Base-by-base conservation (phyloP, 2,113 vertebrate genomes). In the Atlantisia rogersi region DNA sequence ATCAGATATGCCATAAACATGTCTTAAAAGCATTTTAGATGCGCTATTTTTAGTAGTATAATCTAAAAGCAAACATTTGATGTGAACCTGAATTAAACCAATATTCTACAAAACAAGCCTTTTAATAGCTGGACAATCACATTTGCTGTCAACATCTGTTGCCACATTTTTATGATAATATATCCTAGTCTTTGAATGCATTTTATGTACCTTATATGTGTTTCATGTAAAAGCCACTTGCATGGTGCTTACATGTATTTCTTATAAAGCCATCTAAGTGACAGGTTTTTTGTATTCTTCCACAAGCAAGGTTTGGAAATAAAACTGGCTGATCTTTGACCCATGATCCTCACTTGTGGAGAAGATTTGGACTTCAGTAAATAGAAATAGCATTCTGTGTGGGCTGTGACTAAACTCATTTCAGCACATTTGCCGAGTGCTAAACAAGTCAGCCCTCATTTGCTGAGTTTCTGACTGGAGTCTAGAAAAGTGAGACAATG, bases 391-490 rank as follows among this genome's bases (percentile, higher is more conserved):
- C 62, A 35, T 44, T 83, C 44, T 93, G 44, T 79, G 92, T 92
- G 65, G 95, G 93, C 58, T 92, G 92, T 86, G 88, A 88, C 90
- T 95, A 83, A 94, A 83, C 58, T 86, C 29, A 37, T 71, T 96
- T 94, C 73, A 94, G 64, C 95, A 94, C 88, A 91, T 96, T 96
- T 79, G 73, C 64, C 90, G 62, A 67, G 90, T 96, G 82, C 35
- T 94, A 91, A 96, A 84, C 20, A 90, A 95, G 69, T 93, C 92
- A 91, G 65, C 25, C 65, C 65, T 95, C 21, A 4, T 78, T 88
- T 92, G 52, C 80, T 1, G 65, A 91, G 82, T 68, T 91, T 90
- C 48, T 95, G 60, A 74, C 79, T 81, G 29, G 53, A 86, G 70
- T 86, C 64, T 88, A 48, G 39, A 90, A 32, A 93, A 92, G 76